Evolutionary conservation across 1,140 invertebrate genomes (phyloP).

Genomic region (Temnothorax curvispinosus): DNA sequence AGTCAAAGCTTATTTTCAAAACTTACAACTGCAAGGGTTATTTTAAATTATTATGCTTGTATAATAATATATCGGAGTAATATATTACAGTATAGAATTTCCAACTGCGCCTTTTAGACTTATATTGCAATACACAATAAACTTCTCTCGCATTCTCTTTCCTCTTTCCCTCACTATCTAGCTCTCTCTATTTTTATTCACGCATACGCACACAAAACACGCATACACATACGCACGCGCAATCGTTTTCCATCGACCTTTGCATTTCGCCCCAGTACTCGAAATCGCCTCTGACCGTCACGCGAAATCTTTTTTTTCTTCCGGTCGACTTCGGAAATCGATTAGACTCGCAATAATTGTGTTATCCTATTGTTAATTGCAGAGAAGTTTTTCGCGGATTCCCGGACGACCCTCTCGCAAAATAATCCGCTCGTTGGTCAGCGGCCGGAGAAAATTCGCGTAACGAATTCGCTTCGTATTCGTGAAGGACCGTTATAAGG

Average conservation of each 20-base stretch:
- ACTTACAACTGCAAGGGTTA: not conserved
- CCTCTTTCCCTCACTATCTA: not conserved
- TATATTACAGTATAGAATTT: conserved; percentile 39
- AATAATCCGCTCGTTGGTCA: conserved; percentile 28
- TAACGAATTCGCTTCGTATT: conserved; percentile 61
- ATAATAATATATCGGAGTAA: conserved; percentile 33
- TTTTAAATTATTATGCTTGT: conserved; percentile 36
- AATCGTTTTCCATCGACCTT: not conserved
- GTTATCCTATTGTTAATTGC: not conserved
- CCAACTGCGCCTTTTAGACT: not conserved
- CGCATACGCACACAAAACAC: not conserved
- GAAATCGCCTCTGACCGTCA: conserved; percentile 34
- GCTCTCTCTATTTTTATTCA: conserved; percentile 12
- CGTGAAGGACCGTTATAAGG: conserved; percentile 69
- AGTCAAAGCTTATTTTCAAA: not conserved
- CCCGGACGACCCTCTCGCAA: conserved; percentile 24
- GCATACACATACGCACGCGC: conserved; percentile 14
- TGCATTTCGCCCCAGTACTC: conserved; percentile 8
- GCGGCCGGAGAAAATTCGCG: conserved; percentile 49
- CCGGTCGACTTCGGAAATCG: conserved; percentile 40
- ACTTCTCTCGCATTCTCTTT: conserved; percentile 18
- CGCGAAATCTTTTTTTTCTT: not conserved
- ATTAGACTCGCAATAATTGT: not conserved
- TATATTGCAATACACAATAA: conserved; percentile 24
- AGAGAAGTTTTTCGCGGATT: not conserved